Percentiles rank a stretch among this genome's conserved stretches.
Conservation (phyloP, 2,797 vertebrate genomes). For the Neostethus bicornis region DNA sequence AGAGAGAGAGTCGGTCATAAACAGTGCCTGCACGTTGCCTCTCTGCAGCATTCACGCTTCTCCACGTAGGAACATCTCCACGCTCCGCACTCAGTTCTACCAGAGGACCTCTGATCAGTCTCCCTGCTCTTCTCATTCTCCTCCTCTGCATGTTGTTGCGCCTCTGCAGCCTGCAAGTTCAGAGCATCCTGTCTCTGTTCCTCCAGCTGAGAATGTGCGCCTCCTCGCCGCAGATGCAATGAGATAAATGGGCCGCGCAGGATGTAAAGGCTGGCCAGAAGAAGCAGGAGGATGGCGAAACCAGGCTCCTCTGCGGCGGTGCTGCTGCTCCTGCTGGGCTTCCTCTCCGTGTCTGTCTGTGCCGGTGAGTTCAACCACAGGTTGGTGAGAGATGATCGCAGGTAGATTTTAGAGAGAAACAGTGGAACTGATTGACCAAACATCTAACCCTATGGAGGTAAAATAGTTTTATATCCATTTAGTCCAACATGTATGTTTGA, state of each 20-base stretch:
- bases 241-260: constrained; percentile 71
- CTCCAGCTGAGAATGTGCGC: constrained; percentile 40
- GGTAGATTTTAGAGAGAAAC: constrained; percentile 1
- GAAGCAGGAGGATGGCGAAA: constrained; percentile 81
- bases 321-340: constrained; percentile 72
- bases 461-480: too few species aligned
- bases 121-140: neutral
- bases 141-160: constrained; percentile 28
- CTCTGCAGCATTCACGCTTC: constrained; percentile 69
- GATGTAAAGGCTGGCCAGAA: constrained; percentile 77
- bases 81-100: constrained; percentile 4
- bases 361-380: constrained; percentile 79
- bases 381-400: constrained; percentile 27
- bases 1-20: constrained; percentile 21
- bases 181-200: constrained; percentile 38
- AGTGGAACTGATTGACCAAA: neutral
- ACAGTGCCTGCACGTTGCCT: constrained; percentile 45
- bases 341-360: constrained; percentile 70
- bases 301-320: constrained; percentile 66
- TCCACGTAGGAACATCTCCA: constrained; percentile 31
- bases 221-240: constrained; percentile 68
- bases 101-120: neutral
- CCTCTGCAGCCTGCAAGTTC: constrained; percentile 57
- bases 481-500: constrained; percentile 4
- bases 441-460: constrained; percentile 7